Evolutionary conservation across 2,888 invertebrate genomes (phyloP), one percentile per base, ranked within the genome.

Genomic region (Sisyra terminalis): DNA sequence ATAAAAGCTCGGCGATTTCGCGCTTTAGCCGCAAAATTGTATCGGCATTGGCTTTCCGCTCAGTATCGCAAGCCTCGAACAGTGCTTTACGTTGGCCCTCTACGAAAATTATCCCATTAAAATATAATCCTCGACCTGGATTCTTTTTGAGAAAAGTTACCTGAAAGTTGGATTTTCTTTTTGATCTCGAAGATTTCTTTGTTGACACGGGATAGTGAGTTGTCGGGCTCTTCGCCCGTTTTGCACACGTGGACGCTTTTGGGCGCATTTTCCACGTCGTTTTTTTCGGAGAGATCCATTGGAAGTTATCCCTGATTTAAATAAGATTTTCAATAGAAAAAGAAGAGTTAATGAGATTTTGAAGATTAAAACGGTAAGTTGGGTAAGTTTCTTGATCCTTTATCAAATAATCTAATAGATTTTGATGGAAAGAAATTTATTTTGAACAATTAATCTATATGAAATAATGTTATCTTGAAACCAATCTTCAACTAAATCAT

Each of bases 1-100:
- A 54, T 1, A 77, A 66, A 11, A 82, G 58, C 44, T 73, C 64
- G 49, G 75, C 76, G 39, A 84, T 75, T 51, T 82, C 80, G 52
- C 77, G 81, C 58, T 85, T 87, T 16, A 87, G 58, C 3, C 72
- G 69, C 17, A 70, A 59, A 47, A 87, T 80, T 44, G 76, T 73
- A 44, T 83, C 80, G 44, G 69, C 66, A 56, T 83, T 82, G 47
- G 74, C 71, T 51, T 76, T 76, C 49, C 75, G 77, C 54, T 80
- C 81, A 4, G 75, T 72, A 53, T 84, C 82, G 58, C 78, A 80
- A 57, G 85, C 83, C 57, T 86, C 86, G 51, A 75, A 82, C 46
- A 81, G 73, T 0, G 87, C 86, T 53, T 84, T 85, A 51, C 86
- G 73, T 64, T 86, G 86, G 8, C 87, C 86, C 73, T 87, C 87